Evolutionary conservation across 2,888 invertebrate genomes (phyloP), one percentile per base, ranked within the genome.

Genomic region (Rhagonycha fulva): DNA sequence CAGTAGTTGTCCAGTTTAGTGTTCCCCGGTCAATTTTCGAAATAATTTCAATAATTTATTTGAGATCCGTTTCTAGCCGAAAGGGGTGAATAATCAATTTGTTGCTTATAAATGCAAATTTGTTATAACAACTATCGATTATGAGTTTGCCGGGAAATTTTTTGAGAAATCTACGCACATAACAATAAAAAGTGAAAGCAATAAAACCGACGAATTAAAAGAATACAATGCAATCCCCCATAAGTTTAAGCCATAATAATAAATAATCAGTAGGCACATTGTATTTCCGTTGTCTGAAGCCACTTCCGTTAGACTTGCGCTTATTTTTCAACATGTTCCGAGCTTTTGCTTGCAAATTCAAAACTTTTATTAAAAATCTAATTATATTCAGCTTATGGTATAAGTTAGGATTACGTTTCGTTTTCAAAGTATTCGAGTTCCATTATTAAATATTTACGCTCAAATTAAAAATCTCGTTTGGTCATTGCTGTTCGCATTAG

Each of bases 211-310:
- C 72, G 76, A 74, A 74, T 71, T 77, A 76, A 76, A 70, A 73
- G 80, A 82, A 82, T 81, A 84, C 84, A 84, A 84, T 84, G 81
- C 78, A 81, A 74, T 81, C 82, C 82, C 83, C 82, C 79, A 81
- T 82, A 82, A 81, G 82, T 83, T 81, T 82, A 83, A 83, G 82
- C 84, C 84, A 84, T 85, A 84, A 86, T 84, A 85, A 86, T 86
- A 86, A 86, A 86, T 86, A 86, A 86, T 85, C 86, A 82, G 82
- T 83, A 84, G 84, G 84, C 85, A 83, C 81, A 80, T 81, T 81
- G 82, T 81, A 84, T 83, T 85, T 86, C 85, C 86, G 84, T 82
- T 82, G 84, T 83, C 85, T 84, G 81, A 78, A 77, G 75, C 75
- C 80, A 75, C 80, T 80, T 81, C 81, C 81, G 76, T 79, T 70